Conservation (phyloP, 2,888 invertebrate genomes). For the Serripes groenlandicus region DNA sequence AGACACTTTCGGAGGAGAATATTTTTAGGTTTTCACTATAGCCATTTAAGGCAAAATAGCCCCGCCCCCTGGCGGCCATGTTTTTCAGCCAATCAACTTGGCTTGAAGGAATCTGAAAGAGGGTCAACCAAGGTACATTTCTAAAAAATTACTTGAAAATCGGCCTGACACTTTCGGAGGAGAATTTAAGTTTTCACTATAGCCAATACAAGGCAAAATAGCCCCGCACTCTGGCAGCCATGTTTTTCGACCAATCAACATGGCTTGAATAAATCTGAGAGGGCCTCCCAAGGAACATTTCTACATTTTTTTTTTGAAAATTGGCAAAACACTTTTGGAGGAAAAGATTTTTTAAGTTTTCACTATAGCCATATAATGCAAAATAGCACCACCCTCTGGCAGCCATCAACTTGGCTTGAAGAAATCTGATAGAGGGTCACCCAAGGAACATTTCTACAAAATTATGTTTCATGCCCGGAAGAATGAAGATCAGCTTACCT, state of each 20-base stretch:
- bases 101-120: too few relatives aligned
- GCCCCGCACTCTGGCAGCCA: background rate
- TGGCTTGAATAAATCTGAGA: background rate
- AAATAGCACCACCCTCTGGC: too few relatives aligned
- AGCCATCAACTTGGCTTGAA: background rate
- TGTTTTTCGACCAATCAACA: background rate
- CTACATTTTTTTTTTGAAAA: background rate
- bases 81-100: background rate
- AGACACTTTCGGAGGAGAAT: too few relatives aligned
- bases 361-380: too few relatives aligned
- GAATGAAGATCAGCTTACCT: too few relatives aligned
- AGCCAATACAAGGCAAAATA: too few relatives aligned
- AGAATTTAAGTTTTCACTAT: background rate
- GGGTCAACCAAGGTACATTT: background rate
- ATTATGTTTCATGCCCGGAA: too few relatives aligned
- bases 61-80: background rate
- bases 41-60: too few relatives aligned
- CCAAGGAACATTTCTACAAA: background rate
- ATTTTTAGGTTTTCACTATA: too few relatives aligned
- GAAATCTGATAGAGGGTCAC: background rate
- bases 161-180: background rate
- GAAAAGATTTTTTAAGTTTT: too few relatives aligned
- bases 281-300: background rate
- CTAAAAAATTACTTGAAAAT: background rate
- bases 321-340: too few relatives aligned